Conservation (phyloP, 2,888 invertebrate species). For the Drosophila koepferae region DNA sequence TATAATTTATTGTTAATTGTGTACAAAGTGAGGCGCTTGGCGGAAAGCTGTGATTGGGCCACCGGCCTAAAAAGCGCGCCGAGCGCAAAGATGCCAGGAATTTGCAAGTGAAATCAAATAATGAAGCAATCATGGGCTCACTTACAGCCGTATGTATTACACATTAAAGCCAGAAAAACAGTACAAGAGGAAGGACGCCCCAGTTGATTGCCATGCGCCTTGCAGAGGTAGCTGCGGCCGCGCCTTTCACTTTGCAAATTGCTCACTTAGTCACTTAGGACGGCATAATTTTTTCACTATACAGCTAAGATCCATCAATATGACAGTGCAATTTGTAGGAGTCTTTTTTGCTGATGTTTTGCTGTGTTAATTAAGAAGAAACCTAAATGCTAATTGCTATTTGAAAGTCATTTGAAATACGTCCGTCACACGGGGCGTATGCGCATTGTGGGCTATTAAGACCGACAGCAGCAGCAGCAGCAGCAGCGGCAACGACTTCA, state of each 20-base stretch:
- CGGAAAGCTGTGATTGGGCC: slow-evolving; percentile 12
- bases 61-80: neutral
- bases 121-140: slow-evolving; percentile 4
- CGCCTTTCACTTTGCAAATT: slow-evolving; percentile 67
- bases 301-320: slow-evolving; percentile 45
- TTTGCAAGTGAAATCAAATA: slow-evolving; percentile 14
- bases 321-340: slow-evolving; percentile 64
- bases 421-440: slow-evolving; percentile 40
- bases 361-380: slow-evolving; percentile 18
- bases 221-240: neutral
- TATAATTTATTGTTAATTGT: slow-evolving; percentile 76
- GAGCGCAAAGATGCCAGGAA: neutral
- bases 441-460: slow-evolving; percentile 30
- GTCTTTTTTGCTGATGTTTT: slow-evolving; percentile 26
- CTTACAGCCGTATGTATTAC: neutral
- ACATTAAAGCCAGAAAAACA: neutral
- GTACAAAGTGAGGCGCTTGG: slow-evolving; percentile 47
- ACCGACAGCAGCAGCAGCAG: slow-evolving; percentile 5
- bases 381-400: slow-evolving; percentile 65
- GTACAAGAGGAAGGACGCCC: slow-evolving; percentile 13
- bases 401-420: slow-evolving; percentile 50
- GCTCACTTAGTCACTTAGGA: slow-evolving; percentile 24
- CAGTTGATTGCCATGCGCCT: slow-evolving; percentile 7
- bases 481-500: slow-evolving; percentile 16
- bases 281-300: slow-evolving; percentile 11